Evolutionary conservation across 2,888 invertebrate genomes (phyloP).

Genomic region (Meloe dianella): DNA sequence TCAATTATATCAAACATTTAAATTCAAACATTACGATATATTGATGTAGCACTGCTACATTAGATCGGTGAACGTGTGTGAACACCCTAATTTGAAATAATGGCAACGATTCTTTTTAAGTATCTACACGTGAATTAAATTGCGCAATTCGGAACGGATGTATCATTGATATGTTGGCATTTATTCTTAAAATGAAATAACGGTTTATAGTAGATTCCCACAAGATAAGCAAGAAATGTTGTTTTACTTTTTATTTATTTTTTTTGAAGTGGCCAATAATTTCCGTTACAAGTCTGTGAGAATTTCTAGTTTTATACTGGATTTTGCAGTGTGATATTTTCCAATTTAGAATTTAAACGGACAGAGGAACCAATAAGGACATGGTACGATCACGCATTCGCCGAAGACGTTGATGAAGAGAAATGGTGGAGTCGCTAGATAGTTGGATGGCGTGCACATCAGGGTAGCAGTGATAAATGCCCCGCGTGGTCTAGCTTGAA

Average conservation of each 20-base stretch:
- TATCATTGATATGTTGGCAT: background rate
- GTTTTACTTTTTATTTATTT: background rate
- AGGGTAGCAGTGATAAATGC: slow-evolving; percentile 52
- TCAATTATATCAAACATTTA: too few relatives aligned
- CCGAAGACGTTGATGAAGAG: slow-evolving; percentile 56
- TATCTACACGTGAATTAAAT: too few relatives aligned
- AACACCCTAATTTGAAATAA: too few relatives aligned
- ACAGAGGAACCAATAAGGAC: slow-evolving; percentile 55
- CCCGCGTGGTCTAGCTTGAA: slow-evolving; percentile 53
- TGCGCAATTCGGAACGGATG: background rate
- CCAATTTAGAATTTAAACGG: slow-evolving; percentile 40
- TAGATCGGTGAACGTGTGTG: too few relatives aligned
- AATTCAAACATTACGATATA: too few relatives aligned
- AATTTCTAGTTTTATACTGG: too few relatives aligned
- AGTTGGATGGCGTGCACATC: slow-evolving; percentile 44
- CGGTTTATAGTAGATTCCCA: background rate
- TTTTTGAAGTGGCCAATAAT: background rate
- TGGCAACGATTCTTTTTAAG: too few relatives aligned
- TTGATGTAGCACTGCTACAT: too few relatives aligned
- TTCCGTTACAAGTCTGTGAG: too few relatives aligned
- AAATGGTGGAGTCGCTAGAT: slow-evolving; percentile 52
- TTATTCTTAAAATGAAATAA: background rate
- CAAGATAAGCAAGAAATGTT: background rate
- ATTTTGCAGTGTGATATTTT: slow-evolving; percentile 35
- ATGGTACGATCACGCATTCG: slow-evolving; percentile 54